Evolutionary conservation across 2,888 invertebrate species (phyloP), one percentile per base, ranked within the genome.

Genomic region (Melolontha melolontha): DNA sequence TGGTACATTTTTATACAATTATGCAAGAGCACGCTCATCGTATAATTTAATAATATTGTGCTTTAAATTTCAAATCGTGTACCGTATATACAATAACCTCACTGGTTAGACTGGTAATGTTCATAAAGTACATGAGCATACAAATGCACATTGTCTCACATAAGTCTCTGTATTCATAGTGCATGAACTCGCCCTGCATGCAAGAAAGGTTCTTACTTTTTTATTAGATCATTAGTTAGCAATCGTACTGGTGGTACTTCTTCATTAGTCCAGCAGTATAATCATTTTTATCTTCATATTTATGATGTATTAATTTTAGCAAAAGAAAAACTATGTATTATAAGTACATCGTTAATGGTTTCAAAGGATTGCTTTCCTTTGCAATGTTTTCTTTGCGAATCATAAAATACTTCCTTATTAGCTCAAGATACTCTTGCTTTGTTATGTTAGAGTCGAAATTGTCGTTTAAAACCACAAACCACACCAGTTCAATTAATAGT

Each of bases 41-140:
- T 66, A 71, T 71, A 71, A 71, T 69, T 71, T 71, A 67, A 69
- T 71, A 71, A 71, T 71, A 71, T 68, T 69, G 67, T 57, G 68
- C 70, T 66, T 66, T 67, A 69, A 69, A 69, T 64, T 69, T 69
- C 59, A 54, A 69, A 67, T 71, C 71, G 68, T 69, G 69, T 67
- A 34, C 16, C 47, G 59, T 34, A 62, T 62, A 47, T 47, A 62
- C 47, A 62, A 62, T 62, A 62, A 44, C 59, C 57, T 42, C 44
- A 22, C 16, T n/a, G 17, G 41, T 42, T n/a, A 34, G 47, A 42
- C 47, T 62, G 47, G 44, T 47, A 44, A 34, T 47, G 44, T 62
- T 47, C 59, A 62, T 62, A 62, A 62, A 62, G 39, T 62, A 47
- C 17, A 16, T 10, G 17, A 34, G 34, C 16, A 34, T 62, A 62